Evolutionary conservation across 2,113 vertebrate species (phyloP).

Genomic region (Heterocephalus glaber): DNA sequence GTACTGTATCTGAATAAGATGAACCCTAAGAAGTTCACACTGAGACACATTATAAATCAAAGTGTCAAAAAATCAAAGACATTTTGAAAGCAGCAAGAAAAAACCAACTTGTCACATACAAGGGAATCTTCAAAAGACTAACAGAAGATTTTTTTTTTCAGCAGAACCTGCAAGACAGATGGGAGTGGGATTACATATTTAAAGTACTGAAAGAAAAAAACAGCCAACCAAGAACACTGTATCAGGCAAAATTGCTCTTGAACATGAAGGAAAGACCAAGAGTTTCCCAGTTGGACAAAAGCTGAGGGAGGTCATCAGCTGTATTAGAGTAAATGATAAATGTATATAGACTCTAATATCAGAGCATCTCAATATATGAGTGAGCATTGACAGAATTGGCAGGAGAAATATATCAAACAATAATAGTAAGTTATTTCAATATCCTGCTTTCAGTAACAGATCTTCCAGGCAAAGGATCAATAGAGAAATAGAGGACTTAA

Average conservation of each 20-base stretch:
- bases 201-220: not conserved
- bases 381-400: too few relatives aligned
- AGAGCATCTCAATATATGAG: too few relatives aligned
- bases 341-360: too few relatives aligned
- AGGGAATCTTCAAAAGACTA: not conserved
- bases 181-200: not conserved
- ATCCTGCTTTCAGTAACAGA: too few relatives aligned
- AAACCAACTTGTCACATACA: not conserved
- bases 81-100: not conserved
- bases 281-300: not conserved
- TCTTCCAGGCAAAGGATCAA: too few relatives aligned
- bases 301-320: not conserved
- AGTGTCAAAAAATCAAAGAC: not conserved
- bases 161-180: not conserved
- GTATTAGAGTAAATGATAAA: not conserved
- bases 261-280: not conserved
- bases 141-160: not conserved
- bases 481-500: too few relatives aligned
- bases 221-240: not conserved
- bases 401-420: too few relatives aligned
- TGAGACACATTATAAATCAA: not conserved
- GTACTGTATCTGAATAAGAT: not conserved
- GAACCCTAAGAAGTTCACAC: not conserved
- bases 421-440: too few relatives aligned
- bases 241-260: not conserved